A percentile compares a stretch with the other conserved stretches of the same genome.
phyloP scores from a whole-genome alignment of 2,797 vertebrate species.

The Mycteria americana region DNA sequence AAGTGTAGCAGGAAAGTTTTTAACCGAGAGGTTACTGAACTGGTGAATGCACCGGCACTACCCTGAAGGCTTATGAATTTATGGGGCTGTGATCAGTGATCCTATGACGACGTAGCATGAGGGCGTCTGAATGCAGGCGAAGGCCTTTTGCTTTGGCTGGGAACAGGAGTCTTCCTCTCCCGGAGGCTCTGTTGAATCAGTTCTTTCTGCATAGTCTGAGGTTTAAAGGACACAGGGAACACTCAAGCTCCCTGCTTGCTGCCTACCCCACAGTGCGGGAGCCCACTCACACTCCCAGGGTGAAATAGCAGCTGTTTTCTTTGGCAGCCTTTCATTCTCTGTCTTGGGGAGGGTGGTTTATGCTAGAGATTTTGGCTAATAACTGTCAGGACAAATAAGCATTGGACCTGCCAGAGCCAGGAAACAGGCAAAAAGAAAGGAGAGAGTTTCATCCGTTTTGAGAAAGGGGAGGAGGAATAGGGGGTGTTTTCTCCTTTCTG shows the following conservation, averaged over 20 bases:
- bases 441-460: not conserved
- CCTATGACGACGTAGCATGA: accelerated
- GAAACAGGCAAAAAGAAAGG: not conserved
- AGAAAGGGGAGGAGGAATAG: not conserved
- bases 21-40: not conserved
- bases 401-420: not conserved
- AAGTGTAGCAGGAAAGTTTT: not conserved
- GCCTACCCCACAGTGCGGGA: accelerated
- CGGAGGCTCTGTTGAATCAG: too few species aligned
- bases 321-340: not conserved
- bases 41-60: not conserved
- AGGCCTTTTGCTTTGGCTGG: not conserved
- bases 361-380: not conserved
- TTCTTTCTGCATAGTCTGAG: not conserved
- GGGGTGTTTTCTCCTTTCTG: not conserved
- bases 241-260: accelerated
- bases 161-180: not conserved
- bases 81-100: not conserved
- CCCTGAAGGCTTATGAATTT: not conserved
- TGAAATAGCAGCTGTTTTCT: not conserved
- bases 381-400: not conserved
- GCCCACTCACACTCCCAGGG: accelerated
- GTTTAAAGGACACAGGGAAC: not conserved
- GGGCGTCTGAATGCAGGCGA: not conserved
- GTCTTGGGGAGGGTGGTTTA: not conserved